Conservation (phyloP, 2,113 vertebrate species). For the Sphyrna mokarran region DNA sequence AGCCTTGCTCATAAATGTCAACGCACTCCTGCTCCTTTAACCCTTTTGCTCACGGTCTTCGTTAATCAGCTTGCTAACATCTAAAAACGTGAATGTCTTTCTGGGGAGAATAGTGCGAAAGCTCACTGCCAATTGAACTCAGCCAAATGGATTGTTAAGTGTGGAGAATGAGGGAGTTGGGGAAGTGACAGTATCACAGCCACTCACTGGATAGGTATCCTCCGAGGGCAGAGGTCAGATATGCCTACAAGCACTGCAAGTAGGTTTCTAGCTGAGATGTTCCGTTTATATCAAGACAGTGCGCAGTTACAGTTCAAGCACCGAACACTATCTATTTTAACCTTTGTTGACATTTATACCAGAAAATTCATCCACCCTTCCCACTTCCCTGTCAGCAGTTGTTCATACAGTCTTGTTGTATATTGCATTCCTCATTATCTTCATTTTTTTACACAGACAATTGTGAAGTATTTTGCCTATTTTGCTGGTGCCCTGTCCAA, state of each 20-base stretch:
- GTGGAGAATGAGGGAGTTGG: neutral
- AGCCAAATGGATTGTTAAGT: neutral
- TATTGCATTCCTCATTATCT: neutral
- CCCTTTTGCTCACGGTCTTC: neutral
- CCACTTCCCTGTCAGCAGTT: neutral
- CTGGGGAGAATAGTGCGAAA: neutral
- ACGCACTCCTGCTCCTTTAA: neutral
- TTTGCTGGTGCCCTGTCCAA: conserved; percentile 44
- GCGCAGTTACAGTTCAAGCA: neutral
- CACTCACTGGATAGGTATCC: neutral
- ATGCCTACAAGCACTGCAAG: neutral
- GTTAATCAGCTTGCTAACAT: neutral
- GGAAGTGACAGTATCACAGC: neutral
- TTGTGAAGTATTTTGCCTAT: conserved; percentile 43
- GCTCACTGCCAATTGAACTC: neutral
- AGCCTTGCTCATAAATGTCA: neutral
- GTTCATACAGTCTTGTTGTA: neutral
- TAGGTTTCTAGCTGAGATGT: neutral
- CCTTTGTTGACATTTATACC: neutral
- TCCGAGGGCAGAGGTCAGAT: neutral
- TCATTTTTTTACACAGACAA: conserved; percentile 30
- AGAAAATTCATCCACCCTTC: neutral
- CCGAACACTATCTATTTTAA: neutral
- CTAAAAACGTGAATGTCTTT: neutral
- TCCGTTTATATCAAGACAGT: neutral